Percentiles rank a stretch among this genome's conserved stretches.
Conservation (phyloP, 2,113 vertebrate species). For the Calyptomena viridis region DNA sequence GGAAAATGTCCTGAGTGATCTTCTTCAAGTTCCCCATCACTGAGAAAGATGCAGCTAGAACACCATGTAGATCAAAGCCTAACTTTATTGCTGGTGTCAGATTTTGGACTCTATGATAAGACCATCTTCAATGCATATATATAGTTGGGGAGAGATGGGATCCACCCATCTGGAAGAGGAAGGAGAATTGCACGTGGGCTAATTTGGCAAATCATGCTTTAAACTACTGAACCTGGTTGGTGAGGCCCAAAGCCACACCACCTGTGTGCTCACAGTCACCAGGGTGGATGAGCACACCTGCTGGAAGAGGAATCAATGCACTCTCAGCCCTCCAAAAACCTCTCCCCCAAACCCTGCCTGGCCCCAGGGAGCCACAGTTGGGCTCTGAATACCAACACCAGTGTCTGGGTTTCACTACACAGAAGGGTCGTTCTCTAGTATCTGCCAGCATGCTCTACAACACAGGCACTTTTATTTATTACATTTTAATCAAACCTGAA, state of each 20-base stretch:
- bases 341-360: too few relatives aligned
- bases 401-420: not conserved
- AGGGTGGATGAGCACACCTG: not conserved
- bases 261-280: not conserved
- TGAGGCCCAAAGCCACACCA: rapidly evolving
- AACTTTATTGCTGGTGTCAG: too few relatives aligned
- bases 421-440: not conserved
- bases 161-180: rapidly evolving
- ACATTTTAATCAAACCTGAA: not conserved
- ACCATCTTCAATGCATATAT: rapidly evolving
- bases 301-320: rapidly evolving
- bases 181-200: not conserved
- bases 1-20: too few relatives aligned
- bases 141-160: too few relatives aligned
- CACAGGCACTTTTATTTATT: not conserved
- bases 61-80: too few relatives aligned
- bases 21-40: too few relatives aligned
- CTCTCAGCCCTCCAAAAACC: not conserved
- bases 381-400: not conserved
- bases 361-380: too few relatives aligned
- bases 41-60: too few relatives aligned
- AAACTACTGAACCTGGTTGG: not conserved
- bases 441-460: rapidly evolving
- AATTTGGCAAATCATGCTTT: not conserved
- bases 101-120: too few relatives aligned